Conservation (phyloP, 2,797 vertebrate species). For the Propithecus perrieri region DNA sequence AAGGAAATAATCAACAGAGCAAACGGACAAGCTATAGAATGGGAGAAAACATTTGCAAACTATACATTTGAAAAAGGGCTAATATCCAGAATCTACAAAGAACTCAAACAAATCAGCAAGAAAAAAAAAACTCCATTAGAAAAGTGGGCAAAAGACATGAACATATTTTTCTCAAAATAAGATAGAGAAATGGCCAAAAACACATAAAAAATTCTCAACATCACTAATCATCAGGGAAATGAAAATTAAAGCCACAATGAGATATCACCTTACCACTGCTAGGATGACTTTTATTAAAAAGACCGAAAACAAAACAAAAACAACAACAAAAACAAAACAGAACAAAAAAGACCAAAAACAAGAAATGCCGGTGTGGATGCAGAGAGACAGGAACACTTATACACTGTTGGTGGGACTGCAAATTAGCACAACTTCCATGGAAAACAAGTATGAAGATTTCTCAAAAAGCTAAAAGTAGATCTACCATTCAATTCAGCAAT, state of each 20-base stretch:
- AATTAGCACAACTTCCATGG: not conserved
- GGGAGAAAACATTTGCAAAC: not conserved
- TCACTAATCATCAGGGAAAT: not conserved
- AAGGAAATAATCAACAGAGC: not conserved
- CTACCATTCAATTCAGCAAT: not conserved
- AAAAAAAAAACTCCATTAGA: not conserved
- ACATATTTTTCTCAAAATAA: not conserved
- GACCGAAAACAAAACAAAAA: too few relatives aligned
- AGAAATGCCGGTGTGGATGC: too few relatives aligned
- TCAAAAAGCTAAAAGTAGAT: not conserved
- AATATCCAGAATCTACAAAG: not conserved
- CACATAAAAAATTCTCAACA: not conserved
- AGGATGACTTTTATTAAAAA: too few relatives aligned
- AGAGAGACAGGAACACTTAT: too few relatives aligned
- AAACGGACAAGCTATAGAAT: not conserved
- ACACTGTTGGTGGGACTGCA: too few relatives aligned
- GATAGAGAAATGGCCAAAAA: not conserved
- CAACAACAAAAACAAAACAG: too few relatives aligned
- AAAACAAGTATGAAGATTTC: not conserved
- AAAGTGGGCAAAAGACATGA: not conserved
- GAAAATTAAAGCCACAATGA: not conserved
- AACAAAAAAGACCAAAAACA: too few relatives aligned
- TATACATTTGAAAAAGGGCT: not conserved
- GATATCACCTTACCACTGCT: not conserved
- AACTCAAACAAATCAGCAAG: not conserved